Conservation (phyloP, 53 echinoderm and acorn worm genomes). For the Holothuria scabra region DNA sequence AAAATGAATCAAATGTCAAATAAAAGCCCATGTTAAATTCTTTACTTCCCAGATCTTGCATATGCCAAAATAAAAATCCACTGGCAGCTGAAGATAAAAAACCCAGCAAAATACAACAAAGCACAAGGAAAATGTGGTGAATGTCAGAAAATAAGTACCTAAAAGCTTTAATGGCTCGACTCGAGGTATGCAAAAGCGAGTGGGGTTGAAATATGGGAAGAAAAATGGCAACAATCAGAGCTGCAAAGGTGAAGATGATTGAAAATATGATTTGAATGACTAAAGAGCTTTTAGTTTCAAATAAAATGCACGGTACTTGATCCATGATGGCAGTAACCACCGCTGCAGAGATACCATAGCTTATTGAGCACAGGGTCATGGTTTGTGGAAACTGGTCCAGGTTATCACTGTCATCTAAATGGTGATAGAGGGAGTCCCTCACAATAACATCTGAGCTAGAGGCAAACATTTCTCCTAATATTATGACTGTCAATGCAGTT, state of each 20-base stretch:
- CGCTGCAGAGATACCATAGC: constrained; percentile 23
- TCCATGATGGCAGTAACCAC: constrained; percentile 1
- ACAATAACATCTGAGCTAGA: constrained; percentile 8
- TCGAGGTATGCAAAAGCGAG: constrained; percentile 72
- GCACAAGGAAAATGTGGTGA: constrained; percentile 64
- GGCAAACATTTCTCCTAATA: constrained; percentile 16
- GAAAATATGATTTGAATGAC: constrained; percentile 19
- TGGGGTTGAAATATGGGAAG: constrained; percentile 61
- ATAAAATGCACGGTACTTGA: constrained; percentile 30
- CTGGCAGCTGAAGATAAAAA: constrained; percentile 67
- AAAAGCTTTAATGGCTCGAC: constrained; percentile 70
- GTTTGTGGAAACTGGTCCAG: not conserved
- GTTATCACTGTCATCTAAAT: constrained; percentile 40
- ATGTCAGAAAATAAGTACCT: constrained; percentile 65
- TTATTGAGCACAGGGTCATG: constrained; percentile 14
- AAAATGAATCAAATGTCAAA: constrained; percentile 60
- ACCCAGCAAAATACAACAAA: constrained; percentile 70
- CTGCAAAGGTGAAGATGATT: constrained; percentile 52
- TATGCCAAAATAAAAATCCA: constrained; percentile 87
- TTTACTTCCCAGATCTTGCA: constrained; percentile 81
- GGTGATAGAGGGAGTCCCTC: constrained; percentile 30
- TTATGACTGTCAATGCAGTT: not conserved
- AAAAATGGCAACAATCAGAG: constrained; percentile 73
- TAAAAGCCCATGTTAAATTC: constrained; percentile 80
- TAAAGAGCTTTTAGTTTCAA: constrained; percentile 6